Conservation (phyloP, 2,113 vertebrate species). For the Cheilinus undulatus region DNA sequence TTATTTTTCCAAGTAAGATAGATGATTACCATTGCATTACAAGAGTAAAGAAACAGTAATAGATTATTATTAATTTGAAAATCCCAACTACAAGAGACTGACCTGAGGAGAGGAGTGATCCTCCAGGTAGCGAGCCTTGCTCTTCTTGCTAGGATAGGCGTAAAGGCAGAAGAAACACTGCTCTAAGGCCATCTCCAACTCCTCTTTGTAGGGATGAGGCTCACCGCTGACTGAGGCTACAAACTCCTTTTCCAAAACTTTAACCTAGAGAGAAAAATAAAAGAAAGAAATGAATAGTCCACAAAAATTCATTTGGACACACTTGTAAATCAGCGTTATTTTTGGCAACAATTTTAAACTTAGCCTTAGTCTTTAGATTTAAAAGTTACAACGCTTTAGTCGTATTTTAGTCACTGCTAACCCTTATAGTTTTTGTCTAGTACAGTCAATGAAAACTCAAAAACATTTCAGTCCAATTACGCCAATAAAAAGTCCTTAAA, state of each 20-base stretch:
- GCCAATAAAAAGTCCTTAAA: too few species aligned
- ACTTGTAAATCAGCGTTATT: too few species aligned
- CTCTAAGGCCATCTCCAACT: conserved; percentile 95
- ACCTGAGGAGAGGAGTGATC: conserved; percentile 97
- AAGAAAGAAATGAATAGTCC: conserved; percentile 1
- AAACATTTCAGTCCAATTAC: too few species aligned
- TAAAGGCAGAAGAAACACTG: conserved; percentile 98
- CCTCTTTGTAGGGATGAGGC: conserved; percentile 93
- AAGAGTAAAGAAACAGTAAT: too few species aligned
- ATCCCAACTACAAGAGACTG: not conserved
- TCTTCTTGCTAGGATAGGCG: conserved; percentile 97
- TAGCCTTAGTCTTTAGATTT: too few species aligned
- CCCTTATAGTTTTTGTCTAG: too few species aligned
- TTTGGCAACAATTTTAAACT: too few species aligned
- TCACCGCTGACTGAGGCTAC: conserved; percentile 83
- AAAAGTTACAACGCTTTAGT: too few species aligned
- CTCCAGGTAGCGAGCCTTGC: conserved; percentile 96
- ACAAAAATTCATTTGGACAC: not conserved
- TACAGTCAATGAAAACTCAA: too few species aligned
- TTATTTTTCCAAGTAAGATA: too few species aligned
- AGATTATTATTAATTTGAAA: too few species aligned
- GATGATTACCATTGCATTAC: not conserved
- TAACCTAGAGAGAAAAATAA: conserved; percentile 83
- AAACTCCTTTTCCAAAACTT: conserved; percentile 92
- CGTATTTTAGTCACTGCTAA: too few species aligned